Evolutionary conservation across 35 echinoderm and acorn worm genomes (phyloP), one percentile per base, ranked within the genome.

Genomic region (Patiria miniata): DNA sequence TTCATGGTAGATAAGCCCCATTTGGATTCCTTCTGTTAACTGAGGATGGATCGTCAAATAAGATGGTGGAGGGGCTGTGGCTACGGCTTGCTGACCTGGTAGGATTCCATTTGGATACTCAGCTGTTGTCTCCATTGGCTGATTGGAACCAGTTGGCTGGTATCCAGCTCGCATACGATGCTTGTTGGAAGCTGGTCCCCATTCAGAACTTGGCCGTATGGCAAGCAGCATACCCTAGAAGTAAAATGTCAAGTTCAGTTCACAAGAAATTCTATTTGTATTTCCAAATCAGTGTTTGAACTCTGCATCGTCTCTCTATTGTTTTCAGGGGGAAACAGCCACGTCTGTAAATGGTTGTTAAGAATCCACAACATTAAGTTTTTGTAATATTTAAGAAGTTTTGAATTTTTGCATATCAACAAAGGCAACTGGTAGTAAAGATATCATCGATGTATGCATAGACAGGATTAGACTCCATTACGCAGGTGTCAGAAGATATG

Each of bases 161-260:
- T 83, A 90, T 23, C 87, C 91, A 21, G 86, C 91, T 93, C 84
- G 81, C 44, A 79, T 76, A 34, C 91, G 59, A 39, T 93, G 91
- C 15, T 36, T 82, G 18, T 93, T 82, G 32, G 88, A 77, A 18
- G 79, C 86, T 6, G 91, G 91, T 18, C 91, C 91, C 76, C 87
- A 93, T 44, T 93, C 83, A 22, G 68, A 33, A 53, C 44, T 57
- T 30, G 91, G 91, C n/a, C 54, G 65, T 0, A 76, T 33, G 2
- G 87, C 76, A 32, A 80, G 59, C 26, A 26, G 26, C 15, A 93
- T 14, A 56, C 87, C 59, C 91, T 93, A 76, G n/a, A n/a, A n/a
- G 33, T 23, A 7, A 69, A 23, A n/a, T n/a, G n/a, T n/a, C n/a
- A 28, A 36, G 17, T 36, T 36, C 61, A 28, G 3, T 69, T 69